These are phyloP conservation scores for Hymenopus coronatus DNA, from an alignment of 2,888 invertebrate species.

Conservation along the genomic window DNA sequence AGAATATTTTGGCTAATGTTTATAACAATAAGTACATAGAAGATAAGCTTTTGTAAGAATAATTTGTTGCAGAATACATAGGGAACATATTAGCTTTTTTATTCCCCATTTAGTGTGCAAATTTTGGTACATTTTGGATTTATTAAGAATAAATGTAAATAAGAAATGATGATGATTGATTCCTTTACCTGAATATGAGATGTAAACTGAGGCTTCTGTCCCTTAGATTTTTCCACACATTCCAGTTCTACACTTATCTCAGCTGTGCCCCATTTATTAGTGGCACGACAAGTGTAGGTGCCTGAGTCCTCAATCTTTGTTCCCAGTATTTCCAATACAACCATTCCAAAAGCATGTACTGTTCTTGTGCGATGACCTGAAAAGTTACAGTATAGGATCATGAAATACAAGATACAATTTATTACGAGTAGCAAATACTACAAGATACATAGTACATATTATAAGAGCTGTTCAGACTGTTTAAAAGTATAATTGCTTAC, in stretches of 20 bases:
- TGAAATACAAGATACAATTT: not conserved
- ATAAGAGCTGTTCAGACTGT: too few relatives aligned
- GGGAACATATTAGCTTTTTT: too few relatives aligned
- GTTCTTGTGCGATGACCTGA: slow-evolving; percentile 79
- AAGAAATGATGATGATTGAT: too few relatives aligned
- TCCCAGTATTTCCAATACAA: slow-evolving; percentile 92
- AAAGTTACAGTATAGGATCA: not conserved
- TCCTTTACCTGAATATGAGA: slow-evolving; percentile 66
- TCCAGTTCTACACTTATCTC: slow-evolving; percentile 80
- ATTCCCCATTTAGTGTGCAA: too few relatives aligned
- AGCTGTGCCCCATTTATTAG: slow-evolving; percentile 84
- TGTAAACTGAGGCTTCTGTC: slow-evolving; percentile 84
- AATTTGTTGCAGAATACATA: too few relatives aligned
- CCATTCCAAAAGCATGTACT: slow-evolving; percentile 96
- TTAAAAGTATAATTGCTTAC: too few relatives aligned
- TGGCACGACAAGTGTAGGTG: slow-evolving; percentile 82
- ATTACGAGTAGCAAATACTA: not conserved
- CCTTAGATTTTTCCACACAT: slow-evolving; percentile 79
- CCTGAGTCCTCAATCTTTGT: slow-evolving; percentile 92
- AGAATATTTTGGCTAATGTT: too few relatives aligned
- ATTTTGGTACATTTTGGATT: too few relatives aligned
- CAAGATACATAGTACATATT: too few relatives aligned
- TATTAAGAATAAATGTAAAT: too few relatives aligned
- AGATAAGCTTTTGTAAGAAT: too few relatives aligned
- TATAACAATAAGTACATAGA: too few relatives aligned